Conservation (phyloP, 2,797 vertebrate species). For the Choloepus didactylus region DNA sequence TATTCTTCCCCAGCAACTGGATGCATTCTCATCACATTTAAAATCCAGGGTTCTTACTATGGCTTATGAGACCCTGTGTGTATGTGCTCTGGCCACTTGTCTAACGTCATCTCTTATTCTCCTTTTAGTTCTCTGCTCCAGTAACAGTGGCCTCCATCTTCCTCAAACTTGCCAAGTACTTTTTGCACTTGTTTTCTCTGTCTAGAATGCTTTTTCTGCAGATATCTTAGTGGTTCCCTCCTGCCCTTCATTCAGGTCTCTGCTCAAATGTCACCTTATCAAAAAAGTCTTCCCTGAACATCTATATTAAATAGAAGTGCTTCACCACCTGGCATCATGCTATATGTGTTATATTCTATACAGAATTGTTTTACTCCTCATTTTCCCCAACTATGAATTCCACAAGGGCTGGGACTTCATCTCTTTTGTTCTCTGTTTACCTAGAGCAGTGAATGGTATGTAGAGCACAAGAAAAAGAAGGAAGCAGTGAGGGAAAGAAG, state of each 20-base stretch:
- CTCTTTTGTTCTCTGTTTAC: background rate
- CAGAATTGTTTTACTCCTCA: no score
- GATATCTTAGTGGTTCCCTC: background rate
- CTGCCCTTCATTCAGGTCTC: background rate
- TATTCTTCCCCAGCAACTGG: background rate
- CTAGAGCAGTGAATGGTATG: no score
- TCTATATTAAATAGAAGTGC: no score
- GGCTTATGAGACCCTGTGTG: fast-evolving
- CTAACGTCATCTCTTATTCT: background rate
- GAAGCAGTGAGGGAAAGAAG: background rate
- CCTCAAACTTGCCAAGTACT: background rate
- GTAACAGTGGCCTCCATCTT: no score
- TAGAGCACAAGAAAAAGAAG: background rate
- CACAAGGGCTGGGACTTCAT: fast-evolving
- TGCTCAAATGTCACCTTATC: background rate
- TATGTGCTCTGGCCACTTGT: background rate
- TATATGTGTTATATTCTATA: fast-evolving
- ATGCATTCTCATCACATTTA: background rate
- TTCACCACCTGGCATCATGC: no score
- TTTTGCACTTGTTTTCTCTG: background rate
- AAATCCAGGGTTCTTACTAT: background rate
- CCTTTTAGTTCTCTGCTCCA: background rate
- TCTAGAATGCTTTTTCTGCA: background rate
- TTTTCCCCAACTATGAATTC: background rate
- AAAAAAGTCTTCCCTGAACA: background rate